Conservation (phyloP, 1,140 invertebrate species). For the Onthophagus taurus region DNA sequence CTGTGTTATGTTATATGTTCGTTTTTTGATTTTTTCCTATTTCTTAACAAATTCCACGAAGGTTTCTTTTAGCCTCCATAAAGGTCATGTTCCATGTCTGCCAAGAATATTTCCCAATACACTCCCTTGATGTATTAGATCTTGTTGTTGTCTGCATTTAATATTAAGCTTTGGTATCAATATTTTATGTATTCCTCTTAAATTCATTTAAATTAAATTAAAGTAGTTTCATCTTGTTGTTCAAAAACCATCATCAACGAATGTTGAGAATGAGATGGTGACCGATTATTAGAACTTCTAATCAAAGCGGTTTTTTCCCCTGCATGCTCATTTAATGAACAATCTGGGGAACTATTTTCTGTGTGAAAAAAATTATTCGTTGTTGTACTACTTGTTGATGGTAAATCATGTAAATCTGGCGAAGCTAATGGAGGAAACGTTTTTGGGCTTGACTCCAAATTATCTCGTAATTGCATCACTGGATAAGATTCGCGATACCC, state of each 20-base stretch:
- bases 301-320: conserved; percentile 48
- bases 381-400: conserved; percentile 49
- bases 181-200: no score
- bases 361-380: conserved; percentile 44
- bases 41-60: no score
- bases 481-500: conserved; percentile 59
- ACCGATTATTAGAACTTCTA: conserved; percentile 26
- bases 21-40: no score
- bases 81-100: no score
- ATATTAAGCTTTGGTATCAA: no score
- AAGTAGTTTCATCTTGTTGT: conserved; percentile 61
- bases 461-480: conserved; percentile 40
- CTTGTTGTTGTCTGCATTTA: no score
- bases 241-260: conserved; percentile 61
- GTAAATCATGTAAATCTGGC: conserved; percentile 47
- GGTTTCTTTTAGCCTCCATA: no score
- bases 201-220: conserved; percentile 45
- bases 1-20: no score
- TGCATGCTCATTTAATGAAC: conserved; percentile 49
- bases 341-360: conserved; percentile 53
- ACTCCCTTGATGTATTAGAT: no score
- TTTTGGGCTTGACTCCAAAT: conserved; percentile 31
- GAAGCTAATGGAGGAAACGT: conserved; percentile 49
- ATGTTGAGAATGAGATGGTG: conserved; percentile 49
- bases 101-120: no score